Base-by-base conservation (phyloP, 2,797 vertebrate species). In the Kryptolebias ocellatus region DNA sequence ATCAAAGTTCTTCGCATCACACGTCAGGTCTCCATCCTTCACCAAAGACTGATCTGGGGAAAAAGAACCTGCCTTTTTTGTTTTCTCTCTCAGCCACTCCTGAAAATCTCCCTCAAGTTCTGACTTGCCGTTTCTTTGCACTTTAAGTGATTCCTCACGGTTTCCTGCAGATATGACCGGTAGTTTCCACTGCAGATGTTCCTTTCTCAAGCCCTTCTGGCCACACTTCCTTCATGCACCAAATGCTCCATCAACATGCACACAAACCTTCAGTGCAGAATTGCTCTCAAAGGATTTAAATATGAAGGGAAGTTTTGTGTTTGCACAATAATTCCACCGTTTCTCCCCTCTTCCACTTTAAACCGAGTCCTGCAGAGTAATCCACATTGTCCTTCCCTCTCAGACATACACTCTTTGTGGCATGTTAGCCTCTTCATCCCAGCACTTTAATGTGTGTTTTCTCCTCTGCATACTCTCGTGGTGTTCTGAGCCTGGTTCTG, bases 391-490 rank as follows among this genome's bases (percentile, higher is more conserved):
- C 51, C 47, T 37, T 34, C 60, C 70, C 44, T 52, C 51, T 75
- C 59, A 51, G 37, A 76, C 18, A 8, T 54, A 9, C 49, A 20
- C 14, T 55, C 47, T 20, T 70, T 53, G 74, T 84, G 74, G 68
- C 84, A 74, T 79, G 66, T 79, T 73, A 81, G 84, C 59, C 72
- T 68, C 63, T 80, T 70, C 81, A 73, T 77, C 14, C 69, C 83
- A 79, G 83, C 86, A 83, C 84, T 80, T 85, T 67, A 83, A 57
- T 54, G 29, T 54, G 29, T 84, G 45, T 79, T 72, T 60, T 53
- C 76, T 75, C 64, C 72, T 60, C 12, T 61, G 51, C 53, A 54
- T 53, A 17, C 39, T 70, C 63, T 54, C 14, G 44, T 46, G 58
- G 60, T 66, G 46, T 69, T 42, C 46, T 62, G 56, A 64, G 67